These are phyloP conservation scores for Stegostoma tigrinum DNA, from an alignment of 2,113 vertebrate species.

Conservation along the genomic window DNA sequence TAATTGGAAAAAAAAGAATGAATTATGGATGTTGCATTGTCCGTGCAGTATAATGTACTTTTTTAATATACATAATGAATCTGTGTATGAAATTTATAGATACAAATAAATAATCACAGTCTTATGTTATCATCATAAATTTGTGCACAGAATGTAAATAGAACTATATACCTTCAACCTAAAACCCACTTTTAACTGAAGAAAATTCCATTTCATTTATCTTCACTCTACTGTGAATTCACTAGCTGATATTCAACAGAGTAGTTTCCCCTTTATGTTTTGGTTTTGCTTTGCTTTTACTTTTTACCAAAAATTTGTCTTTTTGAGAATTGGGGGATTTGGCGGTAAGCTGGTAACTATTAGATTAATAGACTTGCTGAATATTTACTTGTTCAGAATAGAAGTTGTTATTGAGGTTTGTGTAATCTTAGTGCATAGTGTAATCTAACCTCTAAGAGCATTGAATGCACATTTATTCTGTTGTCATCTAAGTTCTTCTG, in stretches of 20 bases:
- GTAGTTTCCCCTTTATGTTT: not conserved
- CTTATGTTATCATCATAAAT: not conserved
- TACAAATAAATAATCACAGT: not conserved
- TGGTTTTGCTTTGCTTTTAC: not conserved
- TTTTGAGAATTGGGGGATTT: not conserved
- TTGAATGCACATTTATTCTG: not conserved
- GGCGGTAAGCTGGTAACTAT: not conserved
- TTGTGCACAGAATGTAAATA: not conserved
- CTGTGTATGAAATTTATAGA: not conserved
- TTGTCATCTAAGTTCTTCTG: not conserved
- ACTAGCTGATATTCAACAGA: not conserved
- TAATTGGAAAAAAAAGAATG: not conserved
- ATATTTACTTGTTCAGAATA: not conserved
- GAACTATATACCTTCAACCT: not conserved
- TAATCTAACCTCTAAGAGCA: not conserved
- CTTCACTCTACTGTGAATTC: not conserved
- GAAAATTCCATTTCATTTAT: not conserved
- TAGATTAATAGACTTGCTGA: not conserved
- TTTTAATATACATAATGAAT: not conserved
- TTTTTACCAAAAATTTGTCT: not conserved
- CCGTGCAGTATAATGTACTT: not conserved
- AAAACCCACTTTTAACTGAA: not conserved
- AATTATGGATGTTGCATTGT: slow-evolving; percentile 10
- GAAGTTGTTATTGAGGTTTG: not conserved
- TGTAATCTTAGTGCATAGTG: not conserved